Evolutionary conservation across 2,113 vertebrate species (phyloP).

Genomic region (Phodopus roborovskii): DNA sequence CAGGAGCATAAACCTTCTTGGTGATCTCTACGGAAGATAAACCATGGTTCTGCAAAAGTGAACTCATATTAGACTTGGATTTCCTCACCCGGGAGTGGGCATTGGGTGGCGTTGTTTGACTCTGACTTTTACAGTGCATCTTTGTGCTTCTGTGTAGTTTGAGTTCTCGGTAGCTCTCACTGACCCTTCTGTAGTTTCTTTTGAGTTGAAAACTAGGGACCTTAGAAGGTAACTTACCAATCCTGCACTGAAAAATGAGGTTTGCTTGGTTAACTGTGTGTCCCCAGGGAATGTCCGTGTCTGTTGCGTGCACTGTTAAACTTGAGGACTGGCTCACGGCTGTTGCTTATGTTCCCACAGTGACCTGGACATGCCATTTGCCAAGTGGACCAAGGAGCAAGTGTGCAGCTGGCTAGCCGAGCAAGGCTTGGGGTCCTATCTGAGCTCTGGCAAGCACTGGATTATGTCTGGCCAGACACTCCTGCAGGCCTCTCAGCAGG

Average conservation of each 20-base stretch:
- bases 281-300: neutral
- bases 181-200: neutral
- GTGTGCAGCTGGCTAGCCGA: conserved; percentile 97
- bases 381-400: conserved; percentile 97
- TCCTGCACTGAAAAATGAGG: neutral
- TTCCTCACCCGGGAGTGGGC: neutral
- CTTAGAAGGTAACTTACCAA: neutral
- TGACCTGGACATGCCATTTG: conserved; percentile 96
- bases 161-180: neutral
- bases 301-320: neutral
- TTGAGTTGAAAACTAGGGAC: conserved; percentile 7
- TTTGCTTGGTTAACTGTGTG: neutral
- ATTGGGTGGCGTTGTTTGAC: neutral
- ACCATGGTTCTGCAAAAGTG: conserved; percentile 32
- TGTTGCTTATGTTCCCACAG: conserved; percentile 80
- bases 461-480: conserved; percentile 96
- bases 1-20: neutral
- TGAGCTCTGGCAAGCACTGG: conserved; percentile 93
- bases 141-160: neutral
- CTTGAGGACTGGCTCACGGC: neutral
- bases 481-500: conserved; percentile 96
- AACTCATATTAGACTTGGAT: neutral
- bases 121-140: neutral
- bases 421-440: conserved; percentile 95
- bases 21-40: neutral